A percentile compares a stretch with the other conserved stretches of the same genome.
These are phyloP conservation scores for Trichopoda pennipes DNA, from an alignment of 2,888 invertebrate species.

Conservation along the genomic window DNA sequence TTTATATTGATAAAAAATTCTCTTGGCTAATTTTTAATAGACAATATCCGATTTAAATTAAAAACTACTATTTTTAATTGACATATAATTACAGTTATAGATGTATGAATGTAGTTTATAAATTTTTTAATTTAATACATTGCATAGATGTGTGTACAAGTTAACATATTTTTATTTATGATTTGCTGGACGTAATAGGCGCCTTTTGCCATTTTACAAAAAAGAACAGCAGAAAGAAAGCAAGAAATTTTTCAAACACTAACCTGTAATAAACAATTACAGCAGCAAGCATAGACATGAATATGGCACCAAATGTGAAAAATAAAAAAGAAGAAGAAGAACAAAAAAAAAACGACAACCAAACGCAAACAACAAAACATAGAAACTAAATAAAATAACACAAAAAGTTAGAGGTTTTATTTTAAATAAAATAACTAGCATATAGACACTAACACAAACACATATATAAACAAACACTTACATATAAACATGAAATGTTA, in stretches of 20 bases:
- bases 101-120: too few species aligned
- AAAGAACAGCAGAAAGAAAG: not conserved
- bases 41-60: constrained; percentile 48
- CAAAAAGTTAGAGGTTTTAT: constrained; percentile 19
- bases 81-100: constrained; percentile 19
- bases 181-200: too few species aligned
- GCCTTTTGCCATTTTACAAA: too few species aligned
- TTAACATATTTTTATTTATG: too few species aligned
- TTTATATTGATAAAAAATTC: constrained; percentile 12
- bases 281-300: not conserved
- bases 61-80: constrained; percentile 41
- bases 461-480: not conserved
- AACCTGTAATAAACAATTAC: constrained; percentile 3
- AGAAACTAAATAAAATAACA: constrained; percentile 18
- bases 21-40: constrained; percentile 37
- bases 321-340: not conserved
- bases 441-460: not conserved
- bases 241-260: not conserved
- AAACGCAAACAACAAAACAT: constrained; percentile 18
- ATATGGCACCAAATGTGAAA: not conserved
- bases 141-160: too few species aligned
- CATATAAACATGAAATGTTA: not conserved
- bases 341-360: not conserved
- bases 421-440: constrained; percentile 20
- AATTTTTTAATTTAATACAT: too few species aligned